Base-by-base conservation (phyloP, 1,140 invertebrate genomes). In the Diprion similis region DNA sequence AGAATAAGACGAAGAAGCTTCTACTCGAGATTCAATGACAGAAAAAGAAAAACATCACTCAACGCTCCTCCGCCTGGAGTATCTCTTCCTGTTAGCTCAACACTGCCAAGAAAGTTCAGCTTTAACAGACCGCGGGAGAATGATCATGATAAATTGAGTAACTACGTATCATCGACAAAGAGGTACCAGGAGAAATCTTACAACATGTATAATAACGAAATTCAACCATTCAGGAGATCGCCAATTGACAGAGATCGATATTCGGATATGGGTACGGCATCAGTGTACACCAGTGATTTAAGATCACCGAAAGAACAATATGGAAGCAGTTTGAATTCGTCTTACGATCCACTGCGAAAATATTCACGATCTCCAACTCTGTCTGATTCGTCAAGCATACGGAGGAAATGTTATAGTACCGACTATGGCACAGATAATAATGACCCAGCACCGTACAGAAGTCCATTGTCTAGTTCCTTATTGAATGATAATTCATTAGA, bases 1-100 rank as follows among this genome's bases (percentile, higher is more conserved):
- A 89, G 96, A 77, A 97, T 97, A 75, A 89, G 94, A 77, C 89
- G 96, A 18, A 96, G 96, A 83, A 96, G 95, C 83, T 97, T 95
- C 85, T 97, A 96, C 81, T 93, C 93, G 7, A 90, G 95, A 73
- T 97, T 97, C 81, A 96, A 97, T 79, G 94, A 95, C 79, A 91
- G 93, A 78, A 94, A 93, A 82, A 89, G 90, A 66, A 89, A 92
- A 71, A 83, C 78, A 17, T 85, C 85, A 8, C 17, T 87, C 17
- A 85, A 81, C 2, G 76, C 81, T 4, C 75, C 83, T 0, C 78
- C 85, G 24, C 78, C 85, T 1, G 79, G 83, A 24, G 71, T 82
- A 10, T 75, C 68, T 47, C 59, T 82, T 13, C 76, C 81, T 0
- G 71, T 81, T 0, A 85, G 81, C 64, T 74, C 80, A 2, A 86